phyloP scores from a whole-genome alignment of 1,140 invertebrate genomes.

The Diorhabda carinulata region DNA sequence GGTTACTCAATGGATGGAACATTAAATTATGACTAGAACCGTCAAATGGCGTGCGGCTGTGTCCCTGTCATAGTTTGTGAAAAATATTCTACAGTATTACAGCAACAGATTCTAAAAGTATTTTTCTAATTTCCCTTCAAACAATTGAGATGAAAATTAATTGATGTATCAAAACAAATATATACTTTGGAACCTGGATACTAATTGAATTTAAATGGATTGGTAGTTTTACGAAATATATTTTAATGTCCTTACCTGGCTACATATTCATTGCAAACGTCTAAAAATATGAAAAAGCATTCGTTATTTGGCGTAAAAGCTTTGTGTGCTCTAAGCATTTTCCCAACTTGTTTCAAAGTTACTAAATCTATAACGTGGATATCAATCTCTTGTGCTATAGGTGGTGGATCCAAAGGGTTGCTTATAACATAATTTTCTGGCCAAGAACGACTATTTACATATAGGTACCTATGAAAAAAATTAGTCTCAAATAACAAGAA shows the following conservation, averaged over 20 bases:
- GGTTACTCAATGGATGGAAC: too few relatives aligned
- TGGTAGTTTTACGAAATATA: not conserved
- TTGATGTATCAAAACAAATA: too few relatives aligned
- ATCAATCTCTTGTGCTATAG: slow-evolving; percentile 88
- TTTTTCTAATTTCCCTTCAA: too few relatives aligned
- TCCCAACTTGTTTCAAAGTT: slow-evolving; percentile 74
- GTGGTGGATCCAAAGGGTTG: slow-evolving; percentile 77
- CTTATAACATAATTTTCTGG: slow-evolving; percentile 73
- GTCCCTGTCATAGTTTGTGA: too few relatives aligned
- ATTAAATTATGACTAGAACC: too few relatives aligned
- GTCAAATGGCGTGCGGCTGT: too few relatives aligned
- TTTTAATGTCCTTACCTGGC: slow-evolving; percentile 61
- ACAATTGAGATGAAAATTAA: too few relatives aligned
- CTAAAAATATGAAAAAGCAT: slow-evolving; percentile 86
- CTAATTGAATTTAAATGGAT: too few relatives aligned
- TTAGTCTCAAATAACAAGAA: not conserved
- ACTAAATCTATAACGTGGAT: slow-evolving; percentile 84
- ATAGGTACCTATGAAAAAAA: slow-evolving; percentile 63
- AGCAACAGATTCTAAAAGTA: too few relatives aligned
- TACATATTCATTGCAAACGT: slow-evolving; percentile 81
- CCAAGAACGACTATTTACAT: slow-evolving; percentile 85
- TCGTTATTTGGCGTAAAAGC: slow-evolving; percentile 85
- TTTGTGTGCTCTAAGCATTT: slow-evolving; percentile 78
- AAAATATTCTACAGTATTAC: too few relatives aligned
- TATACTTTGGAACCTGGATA: too few relatives aligned